These are phyloP conservation scores for Tachina lurida DNA, from an alignment of 2,888 invertebrate genomes.

Conservation along the genomic window DNA sequence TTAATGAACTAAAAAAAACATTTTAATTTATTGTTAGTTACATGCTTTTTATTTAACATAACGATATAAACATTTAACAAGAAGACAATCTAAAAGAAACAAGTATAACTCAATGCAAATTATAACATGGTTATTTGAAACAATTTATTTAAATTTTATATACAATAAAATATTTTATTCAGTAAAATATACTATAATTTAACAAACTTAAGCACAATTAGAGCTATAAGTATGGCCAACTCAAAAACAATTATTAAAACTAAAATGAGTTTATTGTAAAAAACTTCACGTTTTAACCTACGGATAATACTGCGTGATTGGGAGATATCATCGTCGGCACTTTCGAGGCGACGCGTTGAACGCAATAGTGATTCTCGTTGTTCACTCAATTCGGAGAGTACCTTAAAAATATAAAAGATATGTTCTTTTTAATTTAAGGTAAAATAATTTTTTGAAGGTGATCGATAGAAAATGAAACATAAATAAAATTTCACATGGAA, in stretches of 20 bases:
- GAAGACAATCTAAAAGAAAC: no score
- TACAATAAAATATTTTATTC: background rate
- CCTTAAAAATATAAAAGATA: slow-evolving; percentile 79
- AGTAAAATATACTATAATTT: slow-evolving; percentile 32
- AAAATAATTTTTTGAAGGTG: background rate
- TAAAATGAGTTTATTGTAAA: slow-evolving; percentile 90
- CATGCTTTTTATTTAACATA: no score
- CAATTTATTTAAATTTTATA: background rate
- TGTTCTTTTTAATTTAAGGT: background rate
- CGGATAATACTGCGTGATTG: slow-evolving; percentile 87
- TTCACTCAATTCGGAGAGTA: slow-evolving; percentile 88
- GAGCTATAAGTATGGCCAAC: slow-evolving; percentile 85
- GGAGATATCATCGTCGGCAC: slow-evolving; percentile 88
- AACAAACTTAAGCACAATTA: slow-evolving; percentile 86
- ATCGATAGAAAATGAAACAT: background rate
- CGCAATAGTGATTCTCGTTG: slow-evolving; percentile 90
- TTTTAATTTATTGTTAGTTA: no score
- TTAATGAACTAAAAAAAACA: no score
- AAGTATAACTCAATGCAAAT: no score
- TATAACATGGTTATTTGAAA: no score
- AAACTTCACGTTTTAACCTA: slow-evolving; percentile 87
- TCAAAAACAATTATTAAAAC: slow-evolving; percentile 89
- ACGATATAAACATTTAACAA: no score
- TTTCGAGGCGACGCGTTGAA: slow-evolving; percentile 86
- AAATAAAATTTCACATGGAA: no score